Evolutionary conservation across 92 coral and sea anemone species (phyloP).

Genomic region (Parazoanthus darwini): DNA sequence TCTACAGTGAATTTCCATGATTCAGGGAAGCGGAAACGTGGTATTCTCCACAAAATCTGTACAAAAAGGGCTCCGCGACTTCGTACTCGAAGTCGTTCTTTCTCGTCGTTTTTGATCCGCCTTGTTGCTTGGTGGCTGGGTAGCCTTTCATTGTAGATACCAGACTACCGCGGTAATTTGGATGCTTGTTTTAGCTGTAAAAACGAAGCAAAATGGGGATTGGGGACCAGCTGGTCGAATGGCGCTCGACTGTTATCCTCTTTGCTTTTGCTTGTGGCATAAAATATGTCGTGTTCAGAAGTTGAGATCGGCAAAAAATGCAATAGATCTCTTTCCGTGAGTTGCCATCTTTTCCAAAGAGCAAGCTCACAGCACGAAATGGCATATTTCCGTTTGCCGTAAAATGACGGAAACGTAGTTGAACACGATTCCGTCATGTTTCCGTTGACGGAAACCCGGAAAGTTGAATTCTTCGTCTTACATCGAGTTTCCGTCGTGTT

Average conservation of each 20-base stretch:
- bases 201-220: neutral
- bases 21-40: neutral
- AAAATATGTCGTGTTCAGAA: neutral
- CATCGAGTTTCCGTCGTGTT: no score
- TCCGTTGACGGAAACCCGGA: no score
- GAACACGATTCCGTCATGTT: no score
- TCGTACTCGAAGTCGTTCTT: neutral
- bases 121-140: neutral
- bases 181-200: neutral
- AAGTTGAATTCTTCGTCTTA: no score
- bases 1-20: neutral
- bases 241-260: neutral
- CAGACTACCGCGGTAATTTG: neutral
- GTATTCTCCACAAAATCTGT: neutral
- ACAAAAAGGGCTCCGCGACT: neutral
- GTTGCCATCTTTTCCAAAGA: neutral
- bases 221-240: neutral
- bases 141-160: neutral
- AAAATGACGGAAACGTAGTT: no score
- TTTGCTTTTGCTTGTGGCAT: neutral
- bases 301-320: neutral
- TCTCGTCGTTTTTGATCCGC: conserved; percentile 4
- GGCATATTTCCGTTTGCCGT: no score
- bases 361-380: no score
- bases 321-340: neutral